Evolutionary conservation across 1,140 invertebrate genomes (phyloP), one percentile per base, ranked within the genome.

Genomic region (Penaeus japonicus): DNA sequence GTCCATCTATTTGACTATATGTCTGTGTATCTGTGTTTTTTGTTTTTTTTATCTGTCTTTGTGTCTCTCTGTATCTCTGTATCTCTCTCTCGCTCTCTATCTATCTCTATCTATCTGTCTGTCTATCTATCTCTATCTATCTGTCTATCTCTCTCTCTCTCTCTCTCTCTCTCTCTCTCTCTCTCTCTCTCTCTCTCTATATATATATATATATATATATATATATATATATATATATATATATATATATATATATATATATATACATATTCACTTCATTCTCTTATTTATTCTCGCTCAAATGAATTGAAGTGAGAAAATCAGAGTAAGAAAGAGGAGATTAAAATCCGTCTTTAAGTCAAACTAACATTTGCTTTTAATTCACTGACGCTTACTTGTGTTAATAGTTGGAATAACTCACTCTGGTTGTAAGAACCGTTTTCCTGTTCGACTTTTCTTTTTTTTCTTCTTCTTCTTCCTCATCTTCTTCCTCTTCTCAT

Each of bases 191-290:
- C 24, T 70, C 24, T 70, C 24, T 70, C 24, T 70, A 24, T 70
- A 70, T 27, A 70, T 70, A 70, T 70, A 70, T 70, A 70, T 70
- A 70, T 70, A 70, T 22, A 70, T 70, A 70, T 70, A 70, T 70
- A 70, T 70, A 22, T 70, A n/a, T 70, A n/a, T 70, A 17, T 70
- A 70, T 70, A 70, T 70, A 70, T 70, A 17, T 70, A 70, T 70
- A n/a, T 70, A 70, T 70, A 70, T n/a, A 22, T 70, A 22, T 22
- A 5, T 70, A n/a, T 70, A 30, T 70, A 70, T 70, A 70, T 70
- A 30, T 70, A 70, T 70, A 70, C n/a, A 30, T n/a, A 70, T 70
- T n/a, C n/a, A n/a, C n/a, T n/a, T n/a, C n/a, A n/a, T n/a, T n/a
- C n/a, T n/a, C n/a, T n/a, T n/a, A n/a, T n/a, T n/a, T n/a, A n/a